Evolutionary conservation across 1,140 invertebrate genomes (phyloP).

Genomic region (Capitella teleta): DNA sequence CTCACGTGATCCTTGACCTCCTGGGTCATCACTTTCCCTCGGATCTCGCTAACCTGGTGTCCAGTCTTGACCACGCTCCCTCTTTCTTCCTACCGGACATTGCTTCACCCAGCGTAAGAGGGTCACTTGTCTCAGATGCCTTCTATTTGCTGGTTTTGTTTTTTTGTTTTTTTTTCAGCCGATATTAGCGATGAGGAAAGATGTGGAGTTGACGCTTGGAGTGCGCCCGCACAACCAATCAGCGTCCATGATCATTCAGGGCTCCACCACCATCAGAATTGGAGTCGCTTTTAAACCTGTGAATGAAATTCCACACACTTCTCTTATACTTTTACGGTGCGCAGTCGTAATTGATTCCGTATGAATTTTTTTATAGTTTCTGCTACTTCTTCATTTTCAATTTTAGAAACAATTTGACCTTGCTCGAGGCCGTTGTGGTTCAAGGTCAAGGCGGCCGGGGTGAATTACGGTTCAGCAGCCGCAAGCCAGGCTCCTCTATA

Average conservation of each 20-base stretch:
- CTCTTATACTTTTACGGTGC: constrained; percentile 46
- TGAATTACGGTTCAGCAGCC: constrained; percentile 81
- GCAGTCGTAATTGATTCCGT: neutral
- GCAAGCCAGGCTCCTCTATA: constrained; percentile 61
- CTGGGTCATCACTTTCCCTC: too few relatives aligned
- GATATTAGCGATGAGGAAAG: too few relatives aligned
- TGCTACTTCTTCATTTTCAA: neutral
- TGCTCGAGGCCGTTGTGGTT: constrained; percentile 72
- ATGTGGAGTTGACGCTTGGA: constrained; percentile 30
- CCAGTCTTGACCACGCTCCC: too few relatives aligned
- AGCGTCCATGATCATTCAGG: constrained; percentile 44
- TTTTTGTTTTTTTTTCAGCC: too few relatives aligned
- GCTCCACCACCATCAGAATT: constrained; percentile 43
- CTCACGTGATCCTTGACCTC: constrained; percentile 42
- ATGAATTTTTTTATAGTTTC: neutral
- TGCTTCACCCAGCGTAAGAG: too few relatives aligned
- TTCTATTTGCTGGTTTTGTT: too few relatives aligned
- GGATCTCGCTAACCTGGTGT: too few relatives aligned
- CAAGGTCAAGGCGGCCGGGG: constrained; percentile 71
- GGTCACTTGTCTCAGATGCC: too few relatives aligned
- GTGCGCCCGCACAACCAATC: constrained; percentile 35
- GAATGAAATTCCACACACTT: constrained; percentile 44
- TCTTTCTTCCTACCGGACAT: too few relatives aligned
- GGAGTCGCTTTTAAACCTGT: constrained; percentile 46
- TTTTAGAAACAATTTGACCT: constrained; percentile 82